These are phyloP conservation scores for Acanthornis magna DNA, from an alignment of 2,797 vertebrate species.

Conservation along the genomic window DNA sequence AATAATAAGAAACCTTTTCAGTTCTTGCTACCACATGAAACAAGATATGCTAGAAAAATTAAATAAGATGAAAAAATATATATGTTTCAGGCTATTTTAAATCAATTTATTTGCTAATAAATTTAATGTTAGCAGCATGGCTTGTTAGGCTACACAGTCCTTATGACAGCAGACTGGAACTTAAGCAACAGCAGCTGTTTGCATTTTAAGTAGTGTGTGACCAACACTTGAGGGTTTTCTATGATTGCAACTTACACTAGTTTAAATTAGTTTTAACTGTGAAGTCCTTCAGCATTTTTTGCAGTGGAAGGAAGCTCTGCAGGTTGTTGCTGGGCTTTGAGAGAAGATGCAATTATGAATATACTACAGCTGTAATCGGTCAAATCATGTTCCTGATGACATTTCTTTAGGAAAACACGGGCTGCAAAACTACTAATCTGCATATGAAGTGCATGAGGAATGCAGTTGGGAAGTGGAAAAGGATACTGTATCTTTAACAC, in stretches of 20 bases:
- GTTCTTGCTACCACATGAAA: not conserved
- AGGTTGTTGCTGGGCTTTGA: not conserved
- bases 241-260: not conserved
- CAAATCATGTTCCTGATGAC: not conserved
- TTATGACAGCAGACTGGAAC: not conserved
- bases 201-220: not conserved
- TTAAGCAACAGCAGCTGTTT: not conserved
- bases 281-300: not conserved
- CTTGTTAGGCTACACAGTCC: not conserved
- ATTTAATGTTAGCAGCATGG: not conserved
- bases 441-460: not conserved
- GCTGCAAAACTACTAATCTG: not conserved
- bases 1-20: not conserved
- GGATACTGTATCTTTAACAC: conserved; percentile 71
- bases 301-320: not conserved
- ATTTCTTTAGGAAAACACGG: not conserved
- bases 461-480: not conserved
- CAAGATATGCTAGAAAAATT: not conserved
- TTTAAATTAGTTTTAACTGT: not conserved
- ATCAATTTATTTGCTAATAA: not conserved
- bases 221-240: not conserved
- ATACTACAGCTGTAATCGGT: not conserved
- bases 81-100: not conserved
- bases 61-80: not conserved
- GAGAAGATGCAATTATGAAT: not conserved